A percentile compares a stretch with the other conserved stretches of the same genome.
These are phyloP conservation scores for Philaenus spumarius DNA, from an alignment of 1,140 invertebrate genomes.

Conservation along the genomic window DNA sequence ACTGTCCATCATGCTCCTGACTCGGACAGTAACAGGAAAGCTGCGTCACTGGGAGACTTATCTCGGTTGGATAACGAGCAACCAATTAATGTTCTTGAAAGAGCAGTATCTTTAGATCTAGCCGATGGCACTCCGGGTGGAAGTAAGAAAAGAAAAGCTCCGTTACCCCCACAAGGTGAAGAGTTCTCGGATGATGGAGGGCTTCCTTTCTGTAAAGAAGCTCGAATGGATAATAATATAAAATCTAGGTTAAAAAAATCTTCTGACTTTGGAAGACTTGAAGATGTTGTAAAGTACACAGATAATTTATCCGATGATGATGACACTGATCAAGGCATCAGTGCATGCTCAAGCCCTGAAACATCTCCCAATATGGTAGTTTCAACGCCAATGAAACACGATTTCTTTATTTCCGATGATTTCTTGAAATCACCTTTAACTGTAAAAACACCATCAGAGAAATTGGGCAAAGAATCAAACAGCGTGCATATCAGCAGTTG, in stretches of 20 bases:
- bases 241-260: slow-evolving; percentile 61
- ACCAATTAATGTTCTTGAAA: slow-evolving; percentile 54
- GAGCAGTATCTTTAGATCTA: slow-evolving; percentile 75
- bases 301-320: slow-evolving; percentile 19
- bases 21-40: slow-evolving; percentile 61
- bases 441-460: too few relatives aligned
- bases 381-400: slow-evolving; percentile 26
- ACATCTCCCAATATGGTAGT: slow-evolving; percentile 12
- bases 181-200: slow-evolving; percentile 34
- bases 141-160: slow-evolving; percentile 61
- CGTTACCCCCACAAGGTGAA: slow-evolving; percentile 43
- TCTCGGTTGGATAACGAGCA: slow-evolving; percentile 57
- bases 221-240: slow-evolving; percentile 50
- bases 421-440: too few relatives aligned
- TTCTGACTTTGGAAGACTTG: slow-evolving; percentile 66
- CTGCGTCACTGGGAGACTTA: slow-evolving; percentile 71
- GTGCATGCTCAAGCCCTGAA: slow-evolving; percentile 24
- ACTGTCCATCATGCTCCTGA: slow-evolving; percentile 60
- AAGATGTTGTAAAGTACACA: slow-evolving; percentile 55
- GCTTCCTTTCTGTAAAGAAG: slow-evolving; percentile 47
- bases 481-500: slow-evolving; percentile 15
- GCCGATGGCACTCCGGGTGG: slow-evolving; percentile 53
- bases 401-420: background rate
- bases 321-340: slow-evolving; percentile 22
- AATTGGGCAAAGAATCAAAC: slow-evolving; percentile 10